phyloP scores from a whole-genome alignment of 2,797 vertebrate genomes.

The Gastrophryne carolinensis region DNA sequence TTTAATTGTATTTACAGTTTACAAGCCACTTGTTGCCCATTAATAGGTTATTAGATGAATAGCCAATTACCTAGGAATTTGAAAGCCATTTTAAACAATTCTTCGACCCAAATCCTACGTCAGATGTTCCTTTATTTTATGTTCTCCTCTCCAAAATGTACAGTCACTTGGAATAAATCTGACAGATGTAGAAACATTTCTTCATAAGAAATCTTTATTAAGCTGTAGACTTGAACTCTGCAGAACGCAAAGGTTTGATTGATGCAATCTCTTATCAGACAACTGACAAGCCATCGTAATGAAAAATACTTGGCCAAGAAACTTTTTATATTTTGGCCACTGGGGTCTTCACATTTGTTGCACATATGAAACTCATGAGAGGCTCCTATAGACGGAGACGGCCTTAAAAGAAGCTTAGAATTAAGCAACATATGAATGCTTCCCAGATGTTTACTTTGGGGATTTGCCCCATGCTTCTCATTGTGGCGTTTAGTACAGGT shows the following conservation, averaged over 20 bases:
- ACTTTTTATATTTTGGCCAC: slow-evolving; percentile 7
- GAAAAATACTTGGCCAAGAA: slow-evolving; percentile 34
- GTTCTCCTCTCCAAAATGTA: background rate
- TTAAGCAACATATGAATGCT: slow-evolving; percentile 45
- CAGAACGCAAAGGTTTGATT: background rate
- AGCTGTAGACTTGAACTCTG: background rate
- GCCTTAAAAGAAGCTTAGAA: slow-evolving; percentile 32
- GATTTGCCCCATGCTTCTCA: slow-evolving; percentile 40
- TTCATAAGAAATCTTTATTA: background rate
- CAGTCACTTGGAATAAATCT: background rate
- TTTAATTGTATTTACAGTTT: background rate
- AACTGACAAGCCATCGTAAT: slow-evolving; percentile 4
- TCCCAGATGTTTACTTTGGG: slow-evolving; percentile 50
- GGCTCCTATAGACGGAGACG: slow-evolving; percentile 6
- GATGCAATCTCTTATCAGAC: slow-evolving; percentile 27
- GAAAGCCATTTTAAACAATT: background rate
- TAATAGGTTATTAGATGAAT: slow-evolving; percentile 1
- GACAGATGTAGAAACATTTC: background rate
- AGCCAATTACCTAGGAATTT: background rate
- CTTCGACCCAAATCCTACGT: background rate
- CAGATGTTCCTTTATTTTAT: background rate
- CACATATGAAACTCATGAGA: slow-evolving; percentile 34
- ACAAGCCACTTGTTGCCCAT: background rate
- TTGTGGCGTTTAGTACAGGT: slow-evolving; percentile 1
- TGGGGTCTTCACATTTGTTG: slow-evolving; percentile 17